phyloP scores from a whole-genome alignment of 2,797 vertebrate species.

The Danio albolineatus region DNA sequence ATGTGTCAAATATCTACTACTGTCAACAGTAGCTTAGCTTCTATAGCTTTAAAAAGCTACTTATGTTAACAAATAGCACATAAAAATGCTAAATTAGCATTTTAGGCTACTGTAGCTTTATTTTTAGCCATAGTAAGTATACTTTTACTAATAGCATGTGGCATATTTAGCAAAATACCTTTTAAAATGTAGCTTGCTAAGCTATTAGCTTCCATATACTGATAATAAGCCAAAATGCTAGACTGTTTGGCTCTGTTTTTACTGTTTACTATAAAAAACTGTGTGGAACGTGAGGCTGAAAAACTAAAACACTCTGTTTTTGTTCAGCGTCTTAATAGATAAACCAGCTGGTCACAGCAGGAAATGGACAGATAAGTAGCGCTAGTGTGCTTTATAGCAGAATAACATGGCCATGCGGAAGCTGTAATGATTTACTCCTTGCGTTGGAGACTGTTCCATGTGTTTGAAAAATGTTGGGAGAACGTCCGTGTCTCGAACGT shows the following conservation, averaged over 20 bases:
- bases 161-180: background rate
- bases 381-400: background rate
- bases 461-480: conserved; percentile 11
- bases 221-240: background rate
- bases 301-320: conserved; percentile 8
- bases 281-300: background rate
- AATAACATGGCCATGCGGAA: conserved; percentile 5
- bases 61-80: background rate
- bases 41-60: background rate
- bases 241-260: background rate
- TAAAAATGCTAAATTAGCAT: background rate
- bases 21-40: background rate
- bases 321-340: background rate
- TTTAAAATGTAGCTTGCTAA: background rate
- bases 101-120: background rate
- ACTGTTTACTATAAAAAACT: background rate
- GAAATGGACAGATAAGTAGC: conserved; percentile 3
- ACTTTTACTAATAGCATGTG: background rate
- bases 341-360: conserved; percentile 32
- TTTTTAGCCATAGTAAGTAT: background rate
- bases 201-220: background rate
- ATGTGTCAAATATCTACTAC: too few species aligned
- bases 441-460: conserved; percentile 6
- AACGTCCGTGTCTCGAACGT: background rate
- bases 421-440: conserved; percentile 13